These are phyloP conservation scores for Aromia moschata DNA, from an alignment of 2,888 invertebrate species.

Conservation along the genomic window DNA sequence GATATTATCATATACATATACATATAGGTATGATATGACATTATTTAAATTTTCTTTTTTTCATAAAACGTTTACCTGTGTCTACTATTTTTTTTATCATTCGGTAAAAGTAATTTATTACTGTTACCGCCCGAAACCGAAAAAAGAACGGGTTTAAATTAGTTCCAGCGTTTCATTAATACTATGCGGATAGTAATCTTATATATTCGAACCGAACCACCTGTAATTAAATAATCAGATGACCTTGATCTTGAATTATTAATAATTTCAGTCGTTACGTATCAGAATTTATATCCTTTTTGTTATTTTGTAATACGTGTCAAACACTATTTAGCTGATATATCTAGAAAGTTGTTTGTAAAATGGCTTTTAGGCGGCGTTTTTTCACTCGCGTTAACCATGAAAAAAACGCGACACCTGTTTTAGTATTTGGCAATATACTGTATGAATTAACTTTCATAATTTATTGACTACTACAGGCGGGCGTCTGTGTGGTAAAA, in stretches of 20 bases:
- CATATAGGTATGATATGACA: too few relatives aligned
- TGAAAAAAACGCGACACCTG: slow-evolving; percentile 5
- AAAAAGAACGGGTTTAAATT: too few relatives aligned
- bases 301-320: slow-evolving; percentile 14
- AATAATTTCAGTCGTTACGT: slow-evolving; percentile 3
- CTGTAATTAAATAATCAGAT: slow-evolving; percentile 19
- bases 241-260: slow-evolving; percentile 20
- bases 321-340: slow-evolving; percentile 10
- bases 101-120: too few relatives aligned
- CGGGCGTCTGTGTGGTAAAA: not conserved
- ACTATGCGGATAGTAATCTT: not conserved
- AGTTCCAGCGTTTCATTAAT: not conserved
- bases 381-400: not conserved
- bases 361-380: not conserved
- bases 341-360: slow-evolving; percentile 18
- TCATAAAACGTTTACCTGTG: too few relatives aligned
- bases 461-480: not conserved
- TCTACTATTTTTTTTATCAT: too few relatives aligned
- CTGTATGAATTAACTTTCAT: not conserved
- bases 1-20: too few relatives aligned
- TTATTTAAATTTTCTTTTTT: too few relatives aligned
- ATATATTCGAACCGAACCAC: not conserved
- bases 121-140: too few relatives aligned
- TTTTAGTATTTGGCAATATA: not conserved
- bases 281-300: slow-evolving; percentile 7